A percentile compares a stretch with the other conserved stretches of the same genome.
Conservation (phyloP, 2,888 invertebrate genomes). For the Camponotus fellah region DNA sequence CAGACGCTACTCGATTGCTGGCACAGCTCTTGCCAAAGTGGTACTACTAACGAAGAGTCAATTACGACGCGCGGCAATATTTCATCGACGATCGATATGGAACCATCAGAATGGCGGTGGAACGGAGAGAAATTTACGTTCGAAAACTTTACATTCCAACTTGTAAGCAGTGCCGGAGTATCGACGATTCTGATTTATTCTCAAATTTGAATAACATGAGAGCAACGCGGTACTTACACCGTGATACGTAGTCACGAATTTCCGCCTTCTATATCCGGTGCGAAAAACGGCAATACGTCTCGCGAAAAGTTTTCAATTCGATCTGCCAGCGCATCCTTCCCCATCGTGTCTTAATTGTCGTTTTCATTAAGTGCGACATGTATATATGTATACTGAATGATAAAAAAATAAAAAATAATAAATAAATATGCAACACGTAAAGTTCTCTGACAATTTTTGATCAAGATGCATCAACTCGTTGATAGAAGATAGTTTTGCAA, state of each 20-base stretch:
- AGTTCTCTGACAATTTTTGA: neutral
- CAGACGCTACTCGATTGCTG: neutral
- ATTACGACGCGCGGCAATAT: conserved; percentile 29
- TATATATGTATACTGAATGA: no score
- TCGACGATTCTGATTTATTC: conserved; percentile 81
- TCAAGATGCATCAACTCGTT: neutral
- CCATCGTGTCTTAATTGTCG: conserved; percentile 9
- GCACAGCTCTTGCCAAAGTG: conserved; percentile 27
- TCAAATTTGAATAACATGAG: conserved; percentile 82
- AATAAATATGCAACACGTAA: neutral
- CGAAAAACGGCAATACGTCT: conserved; percentile 51
- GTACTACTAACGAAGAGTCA: conserved; percentile 31
- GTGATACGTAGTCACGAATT: conserved; percentile 9
- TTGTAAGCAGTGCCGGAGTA: conserved; percentile 41
- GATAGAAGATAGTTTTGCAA: neutral
- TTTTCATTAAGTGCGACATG: neutral
- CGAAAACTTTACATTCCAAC: conserved; percentile 29
- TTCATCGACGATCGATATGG: conserved; percentile 35
- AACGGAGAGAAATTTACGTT: conserved; percentile 32
- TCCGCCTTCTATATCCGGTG: conserved; percentile 49
- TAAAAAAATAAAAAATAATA: neutral
- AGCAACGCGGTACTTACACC: conserved; percentile 52
- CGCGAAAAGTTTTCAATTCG: conserved; percentile 60
- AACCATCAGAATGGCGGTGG: neutral
- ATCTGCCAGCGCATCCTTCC: neutral